Evolutionary conservation across 2,113 vertebrate genomes (phyloP).

Genomic region (Aegotheles bennettii): DNA sequence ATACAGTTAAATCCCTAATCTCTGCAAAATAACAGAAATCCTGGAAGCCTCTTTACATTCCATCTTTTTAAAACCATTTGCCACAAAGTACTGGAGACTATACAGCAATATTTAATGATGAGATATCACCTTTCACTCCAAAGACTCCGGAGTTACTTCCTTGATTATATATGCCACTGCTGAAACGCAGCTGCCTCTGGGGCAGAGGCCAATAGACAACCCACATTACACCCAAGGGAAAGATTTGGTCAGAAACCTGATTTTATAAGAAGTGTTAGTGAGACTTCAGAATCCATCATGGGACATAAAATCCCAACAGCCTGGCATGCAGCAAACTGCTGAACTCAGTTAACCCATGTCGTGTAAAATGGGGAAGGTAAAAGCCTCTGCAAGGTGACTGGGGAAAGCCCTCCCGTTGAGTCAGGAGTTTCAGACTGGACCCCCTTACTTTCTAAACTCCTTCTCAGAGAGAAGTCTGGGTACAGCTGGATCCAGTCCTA

Average conservation of each 20-base stretch:
- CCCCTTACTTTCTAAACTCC: too few relatives aligned
- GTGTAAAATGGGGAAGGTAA: too few relatives aligned
- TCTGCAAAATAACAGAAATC: neutral
- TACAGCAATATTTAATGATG: neutral
- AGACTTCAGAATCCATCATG: neutral
- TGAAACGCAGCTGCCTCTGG: neutral
- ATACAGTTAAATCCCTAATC: neutral
- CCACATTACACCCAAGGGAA: neutral
- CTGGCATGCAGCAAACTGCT: neutral
- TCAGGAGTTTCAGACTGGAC: too few relatives aligned
- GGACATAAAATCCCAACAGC: neutral
- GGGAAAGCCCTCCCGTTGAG: too few relatives aligned
- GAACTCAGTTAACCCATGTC: neutral
- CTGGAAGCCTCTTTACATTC: neutral
- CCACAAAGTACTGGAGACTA: neutral
- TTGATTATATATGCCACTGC: neutral
- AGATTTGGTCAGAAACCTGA: slow-evolving; percentile 7
- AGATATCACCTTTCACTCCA: neutral
- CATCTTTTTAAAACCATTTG: neutral
- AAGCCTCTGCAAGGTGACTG: too few relatives aligned
- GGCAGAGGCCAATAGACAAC: neutral
- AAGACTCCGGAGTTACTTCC: neutral
- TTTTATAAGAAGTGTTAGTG: neutral
- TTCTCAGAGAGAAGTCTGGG: too few relatives aligned
- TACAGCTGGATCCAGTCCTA: too few relatives aligned